Evolutionary conservation across 2,113 vertebrate genomes (phyloP), one percentile per base, ranked within the genome.

Genomic region (Passerina amoena): DNA sequence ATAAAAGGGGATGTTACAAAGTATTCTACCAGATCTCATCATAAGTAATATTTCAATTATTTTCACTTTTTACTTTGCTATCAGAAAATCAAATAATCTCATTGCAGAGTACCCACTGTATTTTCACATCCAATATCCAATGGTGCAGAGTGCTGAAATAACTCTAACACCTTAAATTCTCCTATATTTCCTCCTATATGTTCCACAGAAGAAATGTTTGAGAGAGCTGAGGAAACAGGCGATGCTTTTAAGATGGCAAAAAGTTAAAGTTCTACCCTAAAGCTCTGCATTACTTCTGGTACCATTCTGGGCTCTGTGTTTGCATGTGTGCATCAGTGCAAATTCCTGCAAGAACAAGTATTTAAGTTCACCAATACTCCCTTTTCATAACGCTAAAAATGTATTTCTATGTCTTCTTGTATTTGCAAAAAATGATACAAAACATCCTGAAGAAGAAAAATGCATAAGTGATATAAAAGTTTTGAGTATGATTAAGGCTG

Each of bases 51-150:
- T 42, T 90, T 79, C 64, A 73, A 85, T 83, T 57, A n/a, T 64
- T 96, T 94, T 85, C 72, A 72, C 64, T 82, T 80, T 75, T 87
- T 59, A 48, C 22, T 48, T 72, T 89, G 78, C 77, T 83, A 80
- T 65, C 60, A 82, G 38, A 80, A 96, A 90, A 91, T 88, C 21
- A 96, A 88, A 88, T 81, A 56, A 56, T 24, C 10, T 48, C 33
- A 37, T 12, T 94, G 78, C 95, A 83, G 91, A 69, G 44, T 87
- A 92, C 90, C 57, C 92, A 50, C 92, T 93, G 51, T 85, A 78
- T 91, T 85, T 93, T 92, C 83, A 81, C 42, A 19, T 53, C 85
- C 78, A 78, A n/a, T 69, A 59, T 60, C 64, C 73, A 95, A 60
- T 33, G 4, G 60, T 20, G 21, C 78, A 96, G 86, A 56, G 18